phyloP scores from a whole-genome alignment of 2,113 vertebrate species.

The Chaetodon trifascialis region DNA sequence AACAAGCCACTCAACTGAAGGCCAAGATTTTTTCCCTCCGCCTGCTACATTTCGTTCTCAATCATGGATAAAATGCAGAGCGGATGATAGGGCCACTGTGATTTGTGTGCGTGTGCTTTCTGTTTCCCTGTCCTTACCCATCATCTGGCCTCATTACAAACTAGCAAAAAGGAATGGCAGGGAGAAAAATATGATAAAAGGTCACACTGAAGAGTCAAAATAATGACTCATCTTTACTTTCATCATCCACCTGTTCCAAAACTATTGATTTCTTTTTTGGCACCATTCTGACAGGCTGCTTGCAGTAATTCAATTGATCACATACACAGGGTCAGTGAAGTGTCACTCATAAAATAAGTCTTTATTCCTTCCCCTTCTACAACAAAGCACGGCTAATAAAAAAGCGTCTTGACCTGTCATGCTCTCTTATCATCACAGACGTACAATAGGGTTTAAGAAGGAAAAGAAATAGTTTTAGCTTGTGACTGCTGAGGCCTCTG shows the following conservation, averaged over 20 bases:
- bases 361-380: conserved; percentile 45
- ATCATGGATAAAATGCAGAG: conserved; percentile 55
- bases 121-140: conserved; percentile 27
- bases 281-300: conserved; percentile 4
- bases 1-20: conserved; percentile 73
- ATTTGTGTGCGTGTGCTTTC: background rate
- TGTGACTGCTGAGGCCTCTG: conserved; percentile 42
- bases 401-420: conserved; percentile 50
- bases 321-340: conserved; percentile 10
- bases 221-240: conserved; percentile 2
- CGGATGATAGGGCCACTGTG: background rate
- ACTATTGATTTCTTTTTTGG: conserved; percentile 12
- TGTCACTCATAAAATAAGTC: conserved; percentile 41
- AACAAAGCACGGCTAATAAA: conserved; percentile 49
- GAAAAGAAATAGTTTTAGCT: conserved; percentile 63
- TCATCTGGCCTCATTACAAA: conserved; percentile 32
- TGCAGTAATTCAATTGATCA: conserved; percentile 37
- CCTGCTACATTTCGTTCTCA: conserved; percentile 54
- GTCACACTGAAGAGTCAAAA: conserved; percentile 4
- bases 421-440: conserved; percentile 61
- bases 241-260: conserved; percentile 4
- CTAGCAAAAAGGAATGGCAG: background rate
- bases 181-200: conserved; percentile 1
- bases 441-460: conserved; percentile 55
- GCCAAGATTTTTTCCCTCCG: conserved; percentile 25